Conservation (phyloP, 2,113 vertebrate species). For the Choloepus hoffmanni region DNA sequence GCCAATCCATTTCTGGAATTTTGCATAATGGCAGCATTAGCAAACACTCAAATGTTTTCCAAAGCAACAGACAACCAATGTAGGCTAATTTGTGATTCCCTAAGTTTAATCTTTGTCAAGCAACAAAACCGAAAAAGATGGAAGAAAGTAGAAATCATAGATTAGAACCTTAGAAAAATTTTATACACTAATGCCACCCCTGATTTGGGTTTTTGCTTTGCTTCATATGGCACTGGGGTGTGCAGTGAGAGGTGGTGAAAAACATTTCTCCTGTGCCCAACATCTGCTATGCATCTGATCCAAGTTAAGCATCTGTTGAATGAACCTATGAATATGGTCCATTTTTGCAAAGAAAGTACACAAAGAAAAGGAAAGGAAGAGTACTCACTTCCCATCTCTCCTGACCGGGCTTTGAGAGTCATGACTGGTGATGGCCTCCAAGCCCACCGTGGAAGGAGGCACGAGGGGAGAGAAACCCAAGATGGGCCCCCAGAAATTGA, state of each 20-base stretch:
- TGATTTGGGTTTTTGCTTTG: background rate
- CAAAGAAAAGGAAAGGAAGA: background rate
- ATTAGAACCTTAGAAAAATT: background rate
- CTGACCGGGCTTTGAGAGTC: background rate
- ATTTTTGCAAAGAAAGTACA: background rate
- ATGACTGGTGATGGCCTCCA: background rate
- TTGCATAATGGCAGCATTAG: no score
- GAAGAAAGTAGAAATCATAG: background rate
- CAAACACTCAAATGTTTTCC: background rate
- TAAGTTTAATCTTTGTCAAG: background rate
- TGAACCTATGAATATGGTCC: background rate
- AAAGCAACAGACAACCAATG: background rate
- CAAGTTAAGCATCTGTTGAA: background rate
- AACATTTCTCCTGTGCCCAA: background rate
- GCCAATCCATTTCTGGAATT: no score
- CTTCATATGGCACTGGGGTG: background rate
- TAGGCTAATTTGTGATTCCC: background rate
- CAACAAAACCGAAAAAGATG: background rate
- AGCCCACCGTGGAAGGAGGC: background rate
- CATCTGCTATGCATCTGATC: background rate
- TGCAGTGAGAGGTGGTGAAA: background rate
- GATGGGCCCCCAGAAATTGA: fast-evolving
- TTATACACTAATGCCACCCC: background rate
- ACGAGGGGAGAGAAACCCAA: background rate
- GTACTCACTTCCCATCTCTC: background rate